Conservation (phyloP, 1,140 invertebrate species). For the Steinernema khuongi region DNA sequence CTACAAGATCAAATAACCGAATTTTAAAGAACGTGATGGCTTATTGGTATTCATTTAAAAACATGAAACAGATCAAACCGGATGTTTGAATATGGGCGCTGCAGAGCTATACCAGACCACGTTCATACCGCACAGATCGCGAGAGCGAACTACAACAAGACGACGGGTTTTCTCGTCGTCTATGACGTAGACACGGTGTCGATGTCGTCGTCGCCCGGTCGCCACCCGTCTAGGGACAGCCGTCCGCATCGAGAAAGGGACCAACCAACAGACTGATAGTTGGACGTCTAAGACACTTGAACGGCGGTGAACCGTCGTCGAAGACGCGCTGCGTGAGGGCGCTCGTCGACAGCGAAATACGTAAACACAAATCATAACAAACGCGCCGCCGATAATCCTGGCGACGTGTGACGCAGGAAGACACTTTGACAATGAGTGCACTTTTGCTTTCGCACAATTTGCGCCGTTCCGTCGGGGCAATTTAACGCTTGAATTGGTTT, state of each 20-base stretch:
- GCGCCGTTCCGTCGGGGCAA: too few relatives aligned
- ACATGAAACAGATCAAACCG: too few relatives aligned
- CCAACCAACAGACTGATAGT: too few relatives aligned
- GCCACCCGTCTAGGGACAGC: too few relatives aligned
- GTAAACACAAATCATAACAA: constrained; percentile 8
- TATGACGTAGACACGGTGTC: background rate
- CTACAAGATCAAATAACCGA: too few relatives aligned
- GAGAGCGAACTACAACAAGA: background rate
- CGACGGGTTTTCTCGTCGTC: background rate
- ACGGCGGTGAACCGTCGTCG: background rate
- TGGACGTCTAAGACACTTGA: background rate
- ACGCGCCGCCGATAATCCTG: background rate
- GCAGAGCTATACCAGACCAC: too few relatives aligned
- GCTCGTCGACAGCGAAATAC: background rate
- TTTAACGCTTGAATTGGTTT: background rate
- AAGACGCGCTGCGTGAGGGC: background rate
- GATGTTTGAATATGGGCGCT: too few relatives aligned
- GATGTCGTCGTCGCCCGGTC: background rate
- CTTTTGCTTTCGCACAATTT: too few relatives aligned
- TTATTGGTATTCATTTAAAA: too few relatives aligned
- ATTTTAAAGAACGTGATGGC: too few relatives aligned
- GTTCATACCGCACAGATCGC: background rate
- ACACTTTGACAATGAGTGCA: too few relatives aligned
- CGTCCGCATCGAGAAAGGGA: too few relatives aligned
- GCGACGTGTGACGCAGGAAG: background rate